phyloP scores from a whole-genome alignment of 2,888 invertebrate genomes.

The Drosophila pseudotakahashii region DNA sequence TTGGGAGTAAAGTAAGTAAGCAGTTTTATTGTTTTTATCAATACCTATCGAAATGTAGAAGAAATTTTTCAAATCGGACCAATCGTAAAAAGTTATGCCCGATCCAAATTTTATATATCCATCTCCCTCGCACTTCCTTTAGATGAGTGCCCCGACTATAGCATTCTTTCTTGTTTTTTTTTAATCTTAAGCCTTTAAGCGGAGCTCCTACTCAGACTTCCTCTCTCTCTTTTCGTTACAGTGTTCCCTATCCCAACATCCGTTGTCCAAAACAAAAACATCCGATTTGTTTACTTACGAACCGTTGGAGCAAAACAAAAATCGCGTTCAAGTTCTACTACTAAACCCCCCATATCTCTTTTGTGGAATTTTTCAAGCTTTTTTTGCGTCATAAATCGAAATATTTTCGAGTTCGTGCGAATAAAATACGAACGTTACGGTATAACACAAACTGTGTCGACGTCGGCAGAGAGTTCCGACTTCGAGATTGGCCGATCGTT shows the following conservation, averaged over 20 bases:
- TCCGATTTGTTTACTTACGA: constrained; percentile 33
- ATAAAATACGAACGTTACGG: constrained; percentile 6
- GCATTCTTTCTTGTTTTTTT: no score
- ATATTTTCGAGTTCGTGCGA: constrained; percentile 40
- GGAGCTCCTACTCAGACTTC: background rate
- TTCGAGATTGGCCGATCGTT: constrained; percentile 43
- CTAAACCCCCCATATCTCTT: constrained; percentile 9
- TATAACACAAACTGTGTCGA: constrained; percentile 46
- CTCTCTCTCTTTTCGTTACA: constrained; percentile 16
- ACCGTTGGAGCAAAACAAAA: constrained; percentile 66
- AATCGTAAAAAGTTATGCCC: no score
- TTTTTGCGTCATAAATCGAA: constrained; percentile 72
- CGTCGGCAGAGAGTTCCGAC: constrained; percentile 3
- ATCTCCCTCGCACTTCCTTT: no score
- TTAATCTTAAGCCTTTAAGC: background rate
- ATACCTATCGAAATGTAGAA: no score
- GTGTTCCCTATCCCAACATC: constrained; percentile 32
- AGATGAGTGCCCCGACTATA: no score
- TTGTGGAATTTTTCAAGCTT: constrained; percentile 65
- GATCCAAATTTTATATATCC: no score
- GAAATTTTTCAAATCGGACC: no score
- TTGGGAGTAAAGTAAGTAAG: no score
- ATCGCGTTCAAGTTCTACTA: constrained; percentile 33
- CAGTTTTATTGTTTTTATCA: no score
- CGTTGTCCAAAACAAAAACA: constrained; percentile 5